These are phyloP conservation scores for Drosophila hydei DNA, from an alignment of 1,140 invertebrate genomes.

Conservation along the genomic window DNA sequence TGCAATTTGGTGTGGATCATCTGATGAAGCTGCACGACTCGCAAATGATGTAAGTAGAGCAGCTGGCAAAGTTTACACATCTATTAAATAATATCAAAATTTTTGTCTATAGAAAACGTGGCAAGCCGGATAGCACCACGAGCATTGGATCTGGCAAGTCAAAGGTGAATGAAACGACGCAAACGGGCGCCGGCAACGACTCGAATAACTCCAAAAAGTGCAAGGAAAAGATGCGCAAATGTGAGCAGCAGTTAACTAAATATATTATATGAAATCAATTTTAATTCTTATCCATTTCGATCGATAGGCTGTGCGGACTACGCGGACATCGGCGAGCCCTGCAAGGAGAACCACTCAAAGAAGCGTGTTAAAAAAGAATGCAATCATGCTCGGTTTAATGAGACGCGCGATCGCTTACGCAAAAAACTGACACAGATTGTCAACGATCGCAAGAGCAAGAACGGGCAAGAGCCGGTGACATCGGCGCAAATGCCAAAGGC, in stretches of 20 bases:
- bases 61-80: background rate
- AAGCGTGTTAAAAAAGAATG: conserved; percentile 81
- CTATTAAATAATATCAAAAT: background rate
- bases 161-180: conserved; percentile 51
- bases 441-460: conserved; percentile 73
- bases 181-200: conserved; percentile 42
- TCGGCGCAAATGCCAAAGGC: conserved; percentile 21
- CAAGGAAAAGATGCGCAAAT: conserved; percentile 79
- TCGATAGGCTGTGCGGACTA: conserved; percentile 74
- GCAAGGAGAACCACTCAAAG: conserved; percentile 81
- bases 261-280: background rate
- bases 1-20: conserved; percentile 79
- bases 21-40: conserved; percentile 74
- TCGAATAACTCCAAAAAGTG: conserved; percentile 65
- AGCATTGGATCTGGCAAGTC: conserved; percentile 39
- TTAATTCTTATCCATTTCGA: background rate
- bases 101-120: conserved; percentile 57
- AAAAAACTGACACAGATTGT: conserved; percentile 84
- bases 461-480: conserved; percentile 35
- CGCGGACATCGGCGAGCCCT: conserved; percentile 77
- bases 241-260: conserved; percentile 33
- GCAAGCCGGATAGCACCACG: conserved; percentile 68
- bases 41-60: conserved; percentile 65
- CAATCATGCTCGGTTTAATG: conserved; percentile 82
- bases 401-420: conserved; percentile 84